Evolutionary conservation across 2,113 vertebrate genomes (phyloP).

Genomic region (Motacilla alba): DNA sequence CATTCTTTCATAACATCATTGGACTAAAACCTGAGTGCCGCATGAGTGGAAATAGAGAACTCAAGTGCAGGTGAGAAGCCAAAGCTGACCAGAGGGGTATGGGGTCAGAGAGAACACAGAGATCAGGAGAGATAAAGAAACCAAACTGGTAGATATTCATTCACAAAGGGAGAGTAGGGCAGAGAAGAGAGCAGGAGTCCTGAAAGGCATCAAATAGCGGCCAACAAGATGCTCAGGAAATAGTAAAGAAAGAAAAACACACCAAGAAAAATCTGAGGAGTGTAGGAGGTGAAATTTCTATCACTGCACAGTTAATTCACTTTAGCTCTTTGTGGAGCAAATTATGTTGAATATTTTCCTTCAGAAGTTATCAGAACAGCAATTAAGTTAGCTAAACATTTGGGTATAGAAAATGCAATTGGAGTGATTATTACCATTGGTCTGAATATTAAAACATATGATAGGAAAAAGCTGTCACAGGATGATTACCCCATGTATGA

Average conservation of each 20-base stretch:
- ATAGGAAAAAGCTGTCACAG: neutral
- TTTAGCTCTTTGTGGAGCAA: neutral
- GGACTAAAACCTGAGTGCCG: neutral
- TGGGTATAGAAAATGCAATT: neutral
- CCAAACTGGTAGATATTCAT: neutral
- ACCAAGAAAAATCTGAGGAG: neutral
- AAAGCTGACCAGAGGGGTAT: neutral
- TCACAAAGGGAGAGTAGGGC: neutral
- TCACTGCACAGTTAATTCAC: neutral
- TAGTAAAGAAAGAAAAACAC: neutral
- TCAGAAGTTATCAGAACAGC: neutral
- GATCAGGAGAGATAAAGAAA: neutral
- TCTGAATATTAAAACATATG: neutral
- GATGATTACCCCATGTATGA: fast-evolving
- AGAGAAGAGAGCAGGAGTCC: neutral
- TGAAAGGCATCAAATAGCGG: neutral
- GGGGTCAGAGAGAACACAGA: neutral
- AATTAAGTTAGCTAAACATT: neutral
- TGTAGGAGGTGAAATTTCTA: neutral
- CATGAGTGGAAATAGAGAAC: neutral
- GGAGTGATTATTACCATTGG: neutral
- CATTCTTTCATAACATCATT: neutral
- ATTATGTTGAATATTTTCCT: neutral
- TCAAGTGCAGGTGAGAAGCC: neutral
- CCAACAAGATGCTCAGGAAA: neutral